Conservation (phyloP, 1,140 invertebrate species). For the Battus philenor region DNA sequence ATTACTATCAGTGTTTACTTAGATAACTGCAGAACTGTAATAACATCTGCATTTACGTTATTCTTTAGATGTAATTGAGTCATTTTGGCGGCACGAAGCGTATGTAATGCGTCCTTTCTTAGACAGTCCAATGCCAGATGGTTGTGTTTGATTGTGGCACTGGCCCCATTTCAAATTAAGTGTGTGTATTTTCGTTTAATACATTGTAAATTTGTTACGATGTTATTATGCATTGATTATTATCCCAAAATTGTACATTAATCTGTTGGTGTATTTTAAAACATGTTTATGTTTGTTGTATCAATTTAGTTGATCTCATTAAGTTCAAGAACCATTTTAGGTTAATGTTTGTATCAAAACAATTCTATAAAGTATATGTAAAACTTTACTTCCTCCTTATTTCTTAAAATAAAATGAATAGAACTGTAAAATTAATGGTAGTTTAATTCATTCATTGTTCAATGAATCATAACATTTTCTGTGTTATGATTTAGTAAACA, state of each 20-base stretch:
- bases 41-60: slow-evolving; percentile 22
- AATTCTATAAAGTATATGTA: too few species aligned
- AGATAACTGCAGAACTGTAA: slow-evolving; percentile 40
- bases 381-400: too few species aligned
- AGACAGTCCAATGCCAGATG: slow-evolving; percentile 32
- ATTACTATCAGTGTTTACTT: slow-evolving; percentile 57
- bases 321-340: too few species aligned
- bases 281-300: too few species aligned
- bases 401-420: too few species aligned
- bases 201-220: slow-evolving; percentile 6
- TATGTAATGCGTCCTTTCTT: slow-evolving; percentile 30
- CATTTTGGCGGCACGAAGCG: slow-evolving; percentile 20
- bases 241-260: neutral
- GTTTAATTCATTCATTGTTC: too few species aligned
- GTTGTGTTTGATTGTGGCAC: slow-evolving; percentile 29
- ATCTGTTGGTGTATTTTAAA: too few species aligned
- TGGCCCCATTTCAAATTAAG: slow-evolving; percentile 31
- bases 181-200: slow-evolving; percentile 9
- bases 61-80: slow-evolving; percentile 22
- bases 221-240: neutral
- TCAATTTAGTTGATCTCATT: too few species aligned
- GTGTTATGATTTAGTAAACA: too few species aligned
- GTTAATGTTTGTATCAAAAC: too few species aligned
- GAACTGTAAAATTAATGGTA: too few species aligned
- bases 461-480: too few species aligned